These are phyloP conservation scores for Paratrypauchen microcephalus DNA, from an alignment of 2,797 vertebrate genomes.

Conservation along the genomic window DNA sequence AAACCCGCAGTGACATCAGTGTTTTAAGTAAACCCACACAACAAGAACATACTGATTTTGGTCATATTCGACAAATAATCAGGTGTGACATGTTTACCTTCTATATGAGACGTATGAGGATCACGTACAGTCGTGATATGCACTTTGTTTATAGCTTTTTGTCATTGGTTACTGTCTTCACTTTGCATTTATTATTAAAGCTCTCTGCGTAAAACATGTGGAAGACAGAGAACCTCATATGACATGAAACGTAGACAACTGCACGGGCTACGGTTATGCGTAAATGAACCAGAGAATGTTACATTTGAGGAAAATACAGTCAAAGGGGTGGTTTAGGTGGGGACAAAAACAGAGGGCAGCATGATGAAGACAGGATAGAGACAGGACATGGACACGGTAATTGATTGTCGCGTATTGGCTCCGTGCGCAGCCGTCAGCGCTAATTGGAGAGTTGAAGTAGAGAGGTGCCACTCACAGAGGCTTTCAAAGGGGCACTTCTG, in stretches of 20 bases:
- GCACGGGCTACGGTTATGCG: not conserved
- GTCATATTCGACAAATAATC: slow-evolving; percentile 36
- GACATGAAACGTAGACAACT: not conserved
- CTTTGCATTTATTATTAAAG: too few species aligned
- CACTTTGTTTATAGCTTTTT: slow-evolving; percentile 24
- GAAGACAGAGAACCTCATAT: not conserved
- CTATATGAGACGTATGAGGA: slow-evolving; percentile 3
- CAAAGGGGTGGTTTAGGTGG: slow-evolving; percentile 25
- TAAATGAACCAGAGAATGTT: not conserved
- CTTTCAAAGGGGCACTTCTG: slow-evolving; percentile 45
- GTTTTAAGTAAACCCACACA: slow-evolving; percentile 48
- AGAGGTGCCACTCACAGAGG: slow-evolving; percentile 60
- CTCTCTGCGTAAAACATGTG: slow-evolving; percentile 16
- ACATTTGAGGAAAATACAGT: not conserved
- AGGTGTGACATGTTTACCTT: slow-evolving; percentile 8
- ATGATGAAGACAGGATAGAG: slow-evolving; percentile 39
- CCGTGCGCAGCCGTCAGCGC: slow-evolving; percentile 62
- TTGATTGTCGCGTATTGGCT: slow-evolving; percentile 66
- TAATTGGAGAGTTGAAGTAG: slow-evolving; percentile 67
- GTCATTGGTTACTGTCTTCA: slow-evolving; percentile 2
- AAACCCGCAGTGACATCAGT: slow-evolving; percentile 71
- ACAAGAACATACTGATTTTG: slow-evolving; percentile 33
- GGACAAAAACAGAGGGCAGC: slow-evolving; percentile 18
- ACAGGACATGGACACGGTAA: slow-evolving; percentile 39
- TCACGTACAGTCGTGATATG: not conserved